Evolutionary conservation across 1,140 invertebrate genomes (phyloP).

Genomic region (Leptestheria dahalacensis): DNA sequence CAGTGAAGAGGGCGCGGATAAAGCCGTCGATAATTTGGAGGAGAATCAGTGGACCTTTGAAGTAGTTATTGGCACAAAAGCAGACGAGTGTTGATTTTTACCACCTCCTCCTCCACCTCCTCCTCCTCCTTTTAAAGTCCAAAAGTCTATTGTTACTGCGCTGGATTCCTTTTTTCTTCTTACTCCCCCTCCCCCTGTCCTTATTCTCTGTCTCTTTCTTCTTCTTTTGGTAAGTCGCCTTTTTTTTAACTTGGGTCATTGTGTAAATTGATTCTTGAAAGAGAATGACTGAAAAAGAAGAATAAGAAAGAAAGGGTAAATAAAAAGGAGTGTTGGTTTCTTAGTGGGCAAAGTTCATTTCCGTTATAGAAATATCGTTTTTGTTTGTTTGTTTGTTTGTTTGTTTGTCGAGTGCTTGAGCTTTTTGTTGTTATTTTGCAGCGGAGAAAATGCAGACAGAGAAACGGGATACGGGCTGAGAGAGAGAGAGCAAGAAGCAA

Average conservation of each 20-base stretch:
- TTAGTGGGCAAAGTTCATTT: background rate
- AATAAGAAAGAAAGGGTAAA: background rate
- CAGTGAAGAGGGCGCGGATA: background rate
- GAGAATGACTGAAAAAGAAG: background rate
- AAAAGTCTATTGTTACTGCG: no score
- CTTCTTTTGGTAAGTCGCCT: no score
- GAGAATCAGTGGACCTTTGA: slow-evolving; percentile 11
- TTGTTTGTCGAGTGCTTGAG: background rate
- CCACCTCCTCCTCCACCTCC: no score
- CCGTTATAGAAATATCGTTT: background rate
- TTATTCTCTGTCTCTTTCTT: no score
- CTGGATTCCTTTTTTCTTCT: no score
- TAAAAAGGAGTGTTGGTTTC: background rate
- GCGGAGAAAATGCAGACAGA: background rate
- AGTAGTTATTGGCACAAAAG: slow-evolving; percentile 5
- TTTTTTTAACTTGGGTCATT: no score
- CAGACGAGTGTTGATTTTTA: background rate
- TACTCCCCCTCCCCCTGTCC: no score
- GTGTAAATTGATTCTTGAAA: background rate
- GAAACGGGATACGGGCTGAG: no score
- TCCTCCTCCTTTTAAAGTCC: no score
- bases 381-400: no score
- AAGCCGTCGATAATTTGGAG: background rate
- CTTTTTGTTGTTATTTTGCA: background rate
- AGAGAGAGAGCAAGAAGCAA: background rate